Percentiles rank a stretch among this genome's conserved stretches.
phyloP scores from a whole-genome alignment of 2,113 vertebrate genomes.

The Thunnus thynnus region DNA sequence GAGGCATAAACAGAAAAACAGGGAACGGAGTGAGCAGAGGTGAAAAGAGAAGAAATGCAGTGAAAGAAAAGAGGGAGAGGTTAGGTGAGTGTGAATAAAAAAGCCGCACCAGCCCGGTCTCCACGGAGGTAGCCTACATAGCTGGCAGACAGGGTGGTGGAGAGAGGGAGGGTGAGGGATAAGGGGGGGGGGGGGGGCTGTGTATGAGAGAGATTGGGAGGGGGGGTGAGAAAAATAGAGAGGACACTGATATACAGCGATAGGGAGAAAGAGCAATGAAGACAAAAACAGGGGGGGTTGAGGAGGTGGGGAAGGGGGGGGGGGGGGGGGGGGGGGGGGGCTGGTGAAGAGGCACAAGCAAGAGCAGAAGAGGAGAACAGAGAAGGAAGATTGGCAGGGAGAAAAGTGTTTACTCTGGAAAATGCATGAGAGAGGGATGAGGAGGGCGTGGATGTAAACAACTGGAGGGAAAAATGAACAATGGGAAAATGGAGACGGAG shows the following conservation, averaged over 20 bases:
- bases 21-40: slow-evolving; percentile 27
- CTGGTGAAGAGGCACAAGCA: slow-evolving; percentile 19
- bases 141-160: slow-evolving; percentile 76
- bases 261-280: slow-evolving; percentile 53
- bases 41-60: slow-evolving; percentile 55
- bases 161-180: slow-evolving; percentile 9
- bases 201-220: slow-evolving; percentile 41
- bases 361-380: slow-evolving; percentile 41
- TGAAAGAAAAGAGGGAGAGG: slow-evolving; percentile 62
- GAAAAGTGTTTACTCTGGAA: slow-evolving; percentile 76
- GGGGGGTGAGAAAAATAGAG: slow-evolving; percentile 21
- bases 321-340: background rate
- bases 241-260: slow-evolving; percentile 61
- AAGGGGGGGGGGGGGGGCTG: slow-evolving; percentile 19
- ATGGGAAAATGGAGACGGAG: slow-evolving; percentile 67
- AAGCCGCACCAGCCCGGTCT: slow-evolving; percentile 76
- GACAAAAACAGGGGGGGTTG: slow-evolving; percentile 40
- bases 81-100: slow-evolving; percentile 76
- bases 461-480: slow-evolving; percentile 75
- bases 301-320: background rate
- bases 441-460: slow-evolving; percentile 72
- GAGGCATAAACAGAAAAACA: slow-evolving; percentile 47
- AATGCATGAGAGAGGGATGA: slow-evolving; percentile 64
- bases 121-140: slow-evolving; percentile 85
- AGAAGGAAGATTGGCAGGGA: slow-evolving; percentile 66